Base-by-base conservation (phyloP, 2,113 vertebrate species). In the Otis tarda region DNA sequence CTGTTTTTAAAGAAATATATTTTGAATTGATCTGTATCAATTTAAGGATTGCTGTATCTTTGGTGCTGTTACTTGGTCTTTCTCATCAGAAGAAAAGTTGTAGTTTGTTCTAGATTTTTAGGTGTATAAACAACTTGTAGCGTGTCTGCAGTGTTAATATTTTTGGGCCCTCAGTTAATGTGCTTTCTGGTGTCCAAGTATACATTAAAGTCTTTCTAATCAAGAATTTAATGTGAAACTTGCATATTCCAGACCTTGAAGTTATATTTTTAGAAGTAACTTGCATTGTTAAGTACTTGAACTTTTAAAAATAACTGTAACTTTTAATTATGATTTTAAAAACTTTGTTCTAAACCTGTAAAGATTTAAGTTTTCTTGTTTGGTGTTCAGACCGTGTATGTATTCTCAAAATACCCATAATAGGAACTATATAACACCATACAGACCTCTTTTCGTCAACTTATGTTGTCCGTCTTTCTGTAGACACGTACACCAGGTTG, bases 401-500 rank as follows among this genome's bases (percentile, higher is more conserved):
- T 81, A 9, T 70, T 95, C 14, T 81, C 20, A 31, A 57, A 88
- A 37, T 10, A 83, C 6, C 31, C 6, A 1, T 82, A 27, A 23
- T 17, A 25, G 23, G 21, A 15, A n/a, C 14, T 41, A 2, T 0
- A 3, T 45, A 39, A 41, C 25, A 41, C 10, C 22, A 20, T 39
- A 16, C 12, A 59, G 28, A 81, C 7, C 47, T 91, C 4, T 30
- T 50, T 56, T 59, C 23, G 31, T 21, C 10, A 24, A 4, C 55
- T 83, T 90, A 31, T 52, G 4, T 84, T 83, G 43, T 60, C 56
- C 50, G 10, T 94, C 35, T 95, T 60, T 59, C 91, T 77, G 7
- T 74, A 99, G 99, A 94, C 98, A 99, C 33, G 99, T 99, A 50
- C 99, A 99, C 92, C 99, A 99, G 94, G 98, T 99, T 5, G 99